Evolutionary conservation across 1,140 invertebrate genomes (phyloP), one percentile per base, ranked within the genome.

Genomic region (Parapsyche elsis): DNA sequence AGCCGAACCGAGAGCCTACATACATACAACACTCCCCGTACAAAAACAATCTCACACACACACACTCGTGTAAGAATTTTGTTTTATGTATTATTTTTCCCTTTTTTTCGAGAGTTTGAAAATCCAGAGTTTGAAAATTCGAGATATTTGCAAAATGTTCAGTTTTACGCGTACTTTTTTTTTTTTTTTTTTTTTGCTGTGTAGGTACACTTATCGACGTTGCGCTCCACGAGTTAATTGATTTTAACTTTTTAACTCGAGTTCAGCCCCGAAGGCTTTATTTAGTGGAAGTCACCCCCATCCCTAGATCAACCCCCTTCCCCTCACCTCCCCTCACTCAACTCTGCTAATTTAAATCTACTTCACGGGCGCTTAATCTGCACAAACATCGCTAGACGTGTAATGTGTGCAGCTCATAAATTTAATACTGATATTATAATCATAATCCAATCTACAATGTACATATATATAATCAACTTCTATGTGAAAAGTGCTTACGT

Each of bases 181-280:
- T 61, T 46, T 46, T 46, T 46, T 46, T 46, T 46, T 46, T 46
- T 46, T 46, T 46, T 46, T 5, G 53, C 10, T 4, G 53, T 57
- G 53, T 21, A 67, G 10, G 64, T 23, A 23, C 64, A 23, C 21
- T 67, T 67, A 67, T 67, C 64, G 64, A 67, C 64, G 64, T 67
- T 45, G 71, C 71, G 71, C 71, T 26, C 64, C 64, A 23, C 64
- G 64, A 67, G 64, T 67, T 67, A 67, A 67, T 67, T 67, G 71
- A 49, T 75, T 59, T 75, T 53, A 75, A 75, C 73, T 75, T 75
- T 75, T 75, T 75, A 75, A 75, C 73, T 75, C 44, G 46, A 75
- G 73, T 46, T 38, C 46, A 57, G 49, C 73, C 73, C 38, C 71
- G 46, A 59, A 59, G 73, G 71, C 53, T 59, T 59, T 75, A 75